Evolutionary conservation across 2,113 vertebrate species (phyloP).

Genomic region (Cyphomyrus plagiostoma): DNA sequence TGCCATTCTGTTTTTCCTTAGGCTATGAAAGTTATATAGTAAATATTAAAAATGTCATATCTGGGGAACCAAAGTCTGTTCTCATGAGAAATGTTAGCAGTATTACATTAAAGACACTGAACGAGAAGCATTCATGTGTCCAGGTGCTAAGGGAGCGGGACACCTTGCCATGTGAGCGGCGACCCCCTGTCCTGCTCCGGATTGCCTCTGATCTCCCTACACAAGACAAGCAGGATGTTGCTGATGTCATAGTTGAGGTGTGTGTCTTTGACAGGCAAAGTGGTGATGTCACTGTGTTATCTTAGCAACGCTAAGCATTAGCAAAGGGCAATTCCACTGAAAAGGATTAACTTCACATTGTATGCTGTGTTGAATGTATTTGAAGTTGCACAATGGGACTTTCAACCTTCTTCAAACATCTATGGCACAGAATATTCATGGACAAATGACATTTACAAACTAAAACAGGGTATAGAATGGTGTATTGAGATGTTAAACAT

Average conservation of each 20-base stretch:
- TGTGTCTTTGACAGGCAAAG: slow-evolving; percentile 6
- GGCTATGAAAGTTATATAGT: slow-evolving; percentile 60
- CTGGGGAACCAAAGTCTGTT: neutral
- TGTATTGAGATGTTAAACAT: neutral
- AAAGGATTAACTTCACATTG: neutral
- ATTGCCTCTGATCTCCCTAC: slow-evolving; percentile 80
- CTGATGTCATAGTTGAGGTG: slow-evolving; percentile 76
- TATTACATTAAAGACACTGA: neutral
- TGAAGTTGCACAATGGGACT: neutral
- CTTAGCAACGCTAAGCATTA: neutral
- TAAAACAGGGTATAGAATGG: neutral
- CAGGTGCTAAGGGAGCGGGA: neutral
- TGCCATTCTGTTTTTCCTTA: slow-evolving; percentile 36
- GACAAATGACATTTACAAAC: neutral
- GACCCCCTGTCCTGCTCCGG: slow-evolving; percentile 79
- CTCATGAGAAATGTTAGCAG: neutral
- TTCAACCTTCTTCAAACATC: neutral
- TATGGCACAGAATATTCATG: neutral
- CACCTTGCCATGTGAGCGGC: neutral
- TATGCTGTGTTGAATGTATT: neutral
- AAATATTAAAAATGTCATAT: neutral
- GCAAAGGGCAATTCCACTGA: neutral
- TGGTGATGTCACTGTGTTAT: neutral
- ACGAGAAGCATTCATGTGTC: neutral
- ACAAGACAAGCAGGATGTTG: slow-evolving; percentile 82